These are phyloP conservation scores for Dione juno DNA, from an alignment of 2,888 invertebrate genomes.

Conservation along the genomic window DNA sequence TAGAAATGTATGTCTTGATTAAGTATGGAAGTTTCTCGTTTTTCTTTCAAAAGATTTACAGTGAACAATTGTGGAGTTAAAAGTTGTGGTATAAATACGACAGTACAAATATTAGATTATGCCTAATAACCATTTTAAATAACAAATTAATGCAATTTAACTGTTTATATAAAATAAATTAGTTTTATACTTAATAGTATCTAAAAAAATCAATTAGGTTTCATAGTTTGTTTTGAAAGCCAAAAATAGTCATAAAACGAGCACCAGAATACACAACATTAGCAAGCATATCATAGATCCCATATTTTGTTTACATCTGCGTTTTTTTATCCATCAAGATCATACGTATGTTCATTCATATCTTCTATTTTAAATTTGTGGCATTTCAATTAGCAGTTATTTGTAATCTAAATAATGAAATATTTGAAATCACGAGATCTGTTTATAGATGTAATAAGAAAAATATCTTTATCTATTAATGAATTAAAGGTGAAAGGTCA, in stretches of 20 bases:
- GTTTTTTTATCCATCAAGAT: slow-evolving; percentile 21
- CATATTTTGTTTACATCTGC: slow-evolving; percentile 12
- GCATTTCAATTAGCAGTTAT: slow-evolving; percentile 15
- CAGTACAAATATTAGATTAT: background rate
- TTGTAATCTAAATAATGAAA: background rate
- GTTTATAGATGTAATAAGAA: background rate
- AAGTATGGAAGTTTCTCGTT: slow-evolving; percentile 2
- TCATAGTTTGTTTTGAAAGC: background rate
- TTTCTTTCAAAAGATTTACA: background rate
- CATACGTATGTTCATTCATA: slow-evolving; percentile 16
- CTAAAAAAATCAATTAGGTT: background rate
- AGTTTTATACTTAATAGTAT: background rate
- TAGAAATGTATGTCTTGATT: slow-evolving; percentile 7
- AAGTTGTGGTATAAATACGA: background rate
- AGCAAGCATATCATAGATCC: slow-evolving; percentile 14
- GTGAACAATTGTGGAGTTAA: background rate
- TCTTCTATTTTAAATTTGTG: slow-evolving; percentile 11
- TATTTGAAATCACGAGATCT: background rate
- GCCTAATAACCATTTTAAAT: background rate
- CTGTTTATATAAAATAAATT: background rate
- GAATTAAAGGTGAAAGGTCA: too few species aligned
- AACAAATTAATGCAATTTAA: background rate
- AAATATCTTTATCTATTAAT: background rate
- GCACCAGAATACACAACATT: slow-evolving; percentile 10
- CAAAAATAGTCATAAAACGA: slow-evolving; percentile 13